phyloP scores from a whole-genome alignment of 2,113 vertebrate species.

The Semicossyphus pulcher region DNA sequence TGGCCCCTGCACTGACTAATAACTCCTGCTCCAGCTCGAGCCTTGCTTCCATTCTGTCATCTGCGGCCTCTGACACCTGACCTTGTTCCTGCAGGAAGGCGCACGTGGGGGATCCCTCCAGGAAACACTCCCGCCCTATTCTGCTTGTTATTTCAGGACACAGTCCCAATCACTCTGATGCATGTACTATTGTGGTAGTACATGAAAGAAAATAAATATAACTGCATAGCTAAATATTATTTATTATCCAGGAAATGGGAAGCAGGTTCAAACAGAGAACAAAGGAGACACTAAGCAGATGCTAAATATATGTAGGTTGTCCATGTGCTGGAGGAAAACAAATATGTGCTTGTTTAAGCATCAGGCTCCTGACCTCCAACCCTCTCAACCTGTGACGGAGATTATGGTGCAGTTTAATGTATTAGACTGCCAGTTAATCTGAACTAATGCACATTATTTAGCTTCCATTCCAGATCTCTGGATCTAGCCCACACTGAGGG shows the following conservation, averaged over 20 bases:
- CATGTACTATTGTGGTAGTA: slow-evolving; percentile 40
- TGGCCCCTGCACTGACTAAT: not conserved
- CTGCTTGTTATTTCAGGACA: slow-evolving; percentile 72
- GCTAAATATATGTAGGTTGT: slow-evolving; percentile 37
- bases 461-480: slow-evolving; percentile 35
- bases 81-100: slow-evolving; percentile 47
- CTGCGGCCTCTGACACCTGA: slow-evolving; percentile 61
- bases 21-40: slow-evolving; percentile 24
- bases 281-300: slow-evolving; percentile 51
- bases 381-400: slow-evolving; percentile 44
- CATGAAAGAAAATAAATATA: slow-evolving; percentile 64
- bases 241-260: slow-evolving; percentile 59
- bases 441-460: slow-evolving; percentile 66
- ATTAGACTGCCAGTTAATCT: slow-evolving; percentile 65
- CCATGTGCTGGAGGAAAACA: slow-evolving; percentile 55
- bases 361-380: slow-evolving; percentile 42
- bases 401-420: slow-evolving; percentile 65
- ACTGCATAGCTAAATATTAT: slow-evolving; percentile 28
- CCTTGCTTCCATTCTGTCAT: slow-evolving; percentile 49
- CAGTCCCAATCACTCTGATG: slow-evolving; percentile 17
- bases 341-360: slow-evolving; percentile 57
- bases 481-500: not conserved
- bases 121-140: slow-evolving; percentile 46
- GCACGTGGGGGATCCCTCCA: slow-evolving; percentile 24
- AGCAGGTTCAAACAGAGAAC: slow-evolving; percentile 53